phyloP scores from a whole-genome alignment of 2,797 vertebrate species.

The Jordanella pulchra region DNA sequence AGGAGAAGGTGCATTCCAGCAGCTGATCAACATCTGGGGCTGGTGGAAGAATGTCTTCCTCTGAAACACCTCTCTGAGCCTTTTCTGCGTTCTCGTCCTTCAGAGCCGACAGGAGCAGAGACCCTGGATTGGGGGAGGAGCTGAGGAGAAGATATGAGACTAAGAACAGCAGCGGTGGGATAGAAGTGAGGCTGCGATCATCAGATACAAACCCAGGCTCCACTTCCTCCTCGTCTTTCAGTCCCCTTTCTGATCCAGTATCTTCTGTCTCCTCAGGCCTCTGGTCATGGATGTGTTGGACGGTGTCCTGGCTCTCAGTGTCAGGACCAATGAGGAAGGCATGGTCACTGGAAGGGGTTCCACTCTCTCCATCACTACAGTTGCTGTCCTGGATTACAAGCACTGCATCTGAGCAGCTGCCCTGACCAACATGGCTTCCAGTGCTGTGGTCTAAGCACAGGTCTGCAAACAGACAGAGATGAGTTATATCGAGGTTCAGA shows the following conservation, averaged over 20 bases:
- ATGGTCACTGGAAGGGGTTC: conserved; percentile 78
- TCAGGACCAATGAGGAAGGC: conserved; percentile 79
- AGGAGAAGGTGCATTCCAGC: conserved; percentile 82
- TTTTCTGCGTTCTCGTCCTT: conserved; percentile 33
- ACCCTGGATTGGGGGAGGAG: conserved; percentile 16
- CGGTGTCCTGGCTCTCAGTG: conserved; percentile 76
- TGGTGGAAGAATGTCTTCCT: conserved; percentile 11
- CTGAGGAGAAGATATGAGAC: conserved; percentile 6
- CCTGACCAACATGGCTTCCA: conserved; percentile 68
- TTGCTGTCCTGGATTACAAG: conserved; percentile 65
- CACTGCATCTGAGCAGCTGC: conserved; percentile 79
- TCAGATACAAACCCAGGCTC: conserved; percentile 34
- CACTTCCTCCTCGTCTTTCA: background rate
- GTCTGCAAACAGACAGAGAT: conserved; percentile 40
- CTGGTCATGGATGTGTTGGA: conserved; percentile 65
- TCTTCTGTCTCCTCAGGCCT: background rate
- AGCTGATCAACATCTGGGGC: conserved; percentile 79
- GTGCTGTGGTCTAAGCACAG: conserved; percentile 67
- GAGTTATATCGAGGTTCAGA: background rate
- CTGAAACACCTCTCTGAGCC: conserved; percentile 4
- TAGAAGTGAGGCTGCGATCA: background rate
- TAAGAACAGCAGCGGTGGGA: background rate
- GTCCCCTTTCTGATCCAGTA: background rate
- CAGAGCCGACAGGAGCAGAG: conserved; percentile 36
- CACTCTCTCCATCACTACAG: conserved; percentile 80